A percentile compares a stretch with the other conserved stretches of the same genome.
phyloP scores from a whole-genome alignment of 2,888 invertebrate genomes.

The Tipula lateralis region DNA sequence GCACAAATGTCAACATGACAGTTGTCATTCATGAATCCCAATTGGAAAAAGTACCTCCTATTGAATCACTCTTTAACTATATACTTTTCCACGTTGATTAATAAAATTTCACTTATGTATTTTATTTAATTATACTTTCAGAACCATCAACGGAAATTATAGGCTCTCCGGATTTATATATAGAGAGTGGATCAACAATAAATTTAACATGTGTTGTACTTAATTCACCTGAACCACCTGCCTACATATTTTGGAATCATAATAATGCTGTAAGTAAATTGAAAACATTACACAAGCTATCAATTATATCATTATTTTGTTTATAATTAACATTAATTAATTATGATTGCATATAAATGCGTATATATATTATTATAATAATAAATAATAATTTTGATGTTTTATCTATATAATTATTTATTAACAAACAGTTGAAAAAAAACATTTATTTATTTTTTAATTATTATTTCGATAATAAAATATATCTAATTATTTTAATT shows the following conservation, averaged over 20 bases:
- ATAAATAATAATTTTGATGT: not conserved
- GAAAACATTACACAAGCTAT: too few species aligned
- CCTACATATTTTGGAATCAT: slow-evolving; percentile 92
- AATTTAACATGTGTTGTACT: slow-evolving; percentile 89
- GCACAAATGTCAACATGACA: too few species aligned
- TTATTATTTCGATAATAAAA: not conserved
- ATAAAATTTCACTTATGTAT: too few species aligned
- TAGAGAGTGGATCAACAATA: slow-evolving; percentile 89
- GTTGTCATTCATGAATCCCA: too few species aligned
- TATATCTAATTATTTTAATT: not conserved
- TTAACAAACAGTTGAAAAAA: not conserved
- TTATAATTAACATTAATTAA: not conserved
- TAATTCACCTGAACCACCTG: slow-evolving; percentile 87
- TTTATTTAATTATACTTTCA: too few species aligned
- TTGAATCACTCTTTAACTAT: too few species aligned
- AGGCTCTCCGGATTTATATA: slow-evolving; percentile 86
- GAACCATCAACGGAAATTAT: slow-evolving; percentile 90
- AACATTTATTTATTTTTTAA: not conserved
- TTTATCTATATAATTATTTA: not conserved
- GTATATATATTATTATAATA: not conserved
- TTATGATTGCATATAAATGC: not conserved
- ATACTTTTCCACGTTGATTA: too few species aligned
- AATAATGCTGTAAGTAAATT: slow-evolving; percentile 78
- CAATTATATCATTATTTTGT: not conserved
- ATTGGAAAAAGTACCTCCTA: too few species aligned